Evolutionary conservation across 2,113 vertebrate genomes (phyloP), one percentile per base, ranked within the genome.

Genomic region (Actenoides lindsayi): DNA sequence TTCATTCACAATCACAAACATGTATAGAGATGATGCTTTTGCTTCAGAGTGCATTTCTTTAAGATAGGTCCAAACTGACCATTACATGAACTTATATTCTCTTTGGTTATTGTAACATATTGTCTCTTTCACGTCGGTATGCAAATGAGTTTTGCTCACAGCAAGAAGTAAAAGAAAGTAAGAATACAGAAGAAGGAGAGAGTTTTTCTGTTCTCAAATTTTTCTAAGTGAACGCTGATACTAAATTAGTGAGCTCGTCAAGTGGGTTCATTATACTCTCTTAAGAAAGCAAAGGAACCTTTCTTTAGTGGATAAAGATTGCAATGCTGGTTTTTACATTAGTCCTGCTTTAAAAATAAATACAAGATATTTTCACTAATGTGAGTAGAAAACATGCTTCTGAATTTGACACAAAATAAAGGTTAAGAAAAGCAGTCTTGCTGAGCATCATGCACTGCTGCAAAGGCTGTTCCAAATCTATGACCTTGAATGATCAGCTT

Each of bases 401-500:
- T 81, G 33, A 44, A 83, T 91, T 74, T 81, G 51, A 59, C 53
- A 56, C 13, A 75, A 80, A 91, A 65, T 16, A 33, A 74, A 88
- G 54, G 23, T 64, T 37, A 86, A 33, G 24, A 73, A 70, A 88
- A 78, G 8, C 33, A 67, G 14, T 24, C 21, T 50, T 77, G 30
- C 60, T 88, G 78, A 86, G 28, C 23, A 76, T 80, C 41, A 69
- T 8, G 25, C 39, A 42, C 23, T 3, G 5, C 46, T 90, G 51
- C 25, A 48, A 74, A 78, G 20, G 37, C 24, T 81, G 37, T 56
- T 89, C 33, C 83, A 70, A 81, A 39, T 89, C 74, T 80, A 76
- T 70, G 79, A 95, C 78, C 74, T 80, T 91, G 59, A 62, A 67
- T 67, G 84, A 94, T 90, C 78, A 96, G 54, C 54, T 93, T 83